Conservation (phyloP, 2,113 vertebrate genomes). For the Tringa solitaria region DNA sequence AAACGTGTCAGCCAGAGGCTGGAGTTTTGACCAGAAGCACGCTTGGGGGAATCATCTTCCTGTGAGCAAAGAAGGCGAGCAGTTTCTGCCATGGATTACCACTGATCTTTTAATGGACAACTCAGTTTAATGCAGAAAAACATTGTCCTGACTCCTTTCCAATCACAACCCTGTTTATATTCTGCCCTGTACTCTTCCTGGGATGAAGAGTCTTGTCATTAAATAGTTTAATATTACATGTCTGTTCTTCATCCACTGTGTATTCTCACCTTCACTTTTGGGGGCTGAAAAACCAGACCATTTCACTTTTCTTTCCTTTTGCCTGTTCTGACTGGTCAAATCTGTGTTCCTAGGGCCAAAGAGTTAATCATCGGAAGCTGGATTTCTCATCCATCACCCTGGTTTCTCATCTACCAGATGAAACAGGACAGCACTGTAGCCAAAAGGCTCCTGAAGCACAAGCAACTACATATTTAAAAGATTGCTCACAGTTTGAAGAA, state of each 20-base stretch:
- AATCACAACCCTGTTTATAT: not conserved
- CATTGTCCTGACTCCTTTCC: not conserved
- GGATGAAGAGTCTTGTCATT: not conserved
- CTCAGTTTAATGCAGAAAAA: not conserved
- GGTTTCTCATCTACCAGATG: not conserved
- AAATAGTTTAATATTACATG: not conserved
- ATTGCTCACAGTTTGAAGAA: not conserved
- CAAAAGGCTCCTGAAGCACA: not conserved
- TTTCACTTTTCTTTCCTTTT: not conserved
- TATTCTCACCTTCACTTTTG: not conserved
- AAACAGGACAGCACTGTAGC: not conserved
- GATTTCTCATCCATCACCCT: not conserved
- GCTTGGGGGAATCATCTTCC: not conserved
- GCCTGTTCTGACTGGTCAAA: not conserved
- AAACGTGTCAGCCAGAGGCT: not conserved
- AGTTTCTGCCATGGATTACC: not conserved
- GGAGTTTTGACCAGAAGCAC: not conserved
- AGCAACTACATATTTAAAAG: not conserved
- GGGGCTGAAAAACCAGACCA: not conserved
- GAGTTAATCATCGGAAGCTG: not conserved
- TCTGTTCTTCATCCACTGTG: not conserved
- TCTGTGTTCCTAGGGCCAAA: not conserved
- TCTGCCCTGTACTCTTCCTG: not conserved
- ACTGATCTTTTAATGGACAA: not conserved
- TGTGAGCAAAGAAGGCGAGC: not conserved